These are phyloP conservation scores for Balanococcus diminutus DNA, from an alignment of 2,888 invertebrate species.

Conservation along the genomic window DNA sequence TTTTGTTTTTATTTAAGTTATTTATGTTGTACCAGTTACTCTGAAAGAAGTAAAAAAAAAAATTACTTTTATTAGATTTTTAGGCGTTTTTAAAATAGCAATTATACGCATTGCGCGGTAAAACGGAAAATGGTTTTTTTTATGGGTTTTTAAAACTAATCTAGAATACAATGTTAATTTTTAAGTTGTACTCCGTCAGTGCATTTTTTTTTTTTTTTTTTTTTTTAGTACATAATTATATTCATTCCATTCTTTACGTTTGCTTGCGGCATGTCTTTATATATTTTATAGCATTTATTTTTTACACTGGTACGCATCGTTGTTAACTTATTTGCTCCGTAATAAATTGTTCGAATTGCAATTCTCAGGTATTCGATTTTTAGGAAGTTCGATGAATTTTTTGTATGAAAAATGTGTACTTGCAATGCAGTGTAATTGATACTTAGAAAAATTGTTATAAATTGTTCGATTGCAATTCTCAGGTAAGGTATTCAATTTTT, in stretches of 20 bases:
- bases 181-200: slow-evolving; percentile 2
- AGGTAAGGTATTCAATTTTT: too few relatives aligned
- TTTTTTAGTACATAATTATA: slow-evolving; percentile 47
- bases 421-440: too few relatives aligned
- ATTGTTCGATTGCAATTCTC: too few relatives aligned
- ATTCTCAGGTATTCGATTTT: not conserved
- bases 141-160: slow-evolving; percentile 51
- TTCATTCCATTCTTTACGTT: not conserved
- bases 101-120: slow-evolving; percentile 9
- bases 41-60: not conserved
- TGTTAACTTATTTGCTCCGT: slow-evolving; percentile 40
- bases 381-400: not conserved
- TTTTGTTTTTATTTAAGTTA: slow-evolving; percentile 45
- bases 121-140: slow-evolving; percentile 42
- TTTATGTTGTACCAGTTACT: slow-evolving; percentile 53
- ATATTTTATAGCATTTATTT: slow-evolving; percentile 45
- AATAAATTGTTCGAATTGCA: slow-evolving; percentile 41
- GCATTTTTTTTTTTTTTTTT: slow-evolving; percentile 1
- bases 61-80: slow-evolving; percentile 42
- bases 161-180: slow-evolving; percentile 10
- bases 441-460: too few relatives aligned
- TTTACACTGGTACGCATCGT: slow-evolving; percentile 52
- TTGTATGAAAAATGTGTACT: too few relatives aligned
- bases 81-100: slow-evolving; percentile 51
- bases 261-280: not conserved